phyloP scores from a whole-genome alignment of 2,888 invertebrate species.

The Hesperia comma region DNA sequence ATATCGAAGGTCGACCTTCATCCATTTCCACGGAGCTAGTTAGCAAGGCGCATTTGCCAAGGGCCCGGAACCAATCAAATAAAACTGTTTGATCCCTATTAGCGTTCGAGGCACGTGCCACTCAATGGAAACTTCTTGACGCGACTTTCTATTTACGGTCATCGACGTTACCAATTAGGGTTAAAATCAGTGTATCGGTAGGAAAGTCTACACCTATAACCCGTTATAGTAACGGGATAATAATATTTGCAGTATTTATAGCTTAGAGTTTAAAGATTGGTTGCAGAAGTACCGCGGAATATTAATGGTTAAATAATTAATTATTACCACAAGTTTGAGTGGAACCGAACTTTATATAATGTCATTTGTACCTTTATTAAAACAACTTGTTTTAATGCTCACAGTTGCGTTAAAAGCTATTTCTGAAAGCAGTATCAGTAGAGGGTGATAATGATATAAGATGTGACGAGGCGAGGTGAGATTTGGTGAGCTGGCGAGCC shows the following conservation, averaged over 20 bases:
- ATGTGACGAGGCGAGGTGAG: no score
- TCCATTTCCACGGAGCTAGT: not conserved
- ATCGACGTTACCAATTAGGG: conserved; percentile 29
- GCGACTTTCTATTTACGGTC: conserved; percentile 30
- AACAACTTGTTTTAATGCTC: no score
- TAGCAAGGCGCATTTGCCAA: conserved; percentile 5
- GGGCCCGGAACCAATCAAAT: conserved; percentile 21
- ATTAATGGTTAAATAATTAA: no score
- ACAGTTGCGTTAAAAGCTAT: no score
- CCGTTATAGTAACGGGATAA: not conserved
- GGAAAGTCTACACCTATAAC: not conserved
- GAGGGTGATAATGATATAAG: no score
- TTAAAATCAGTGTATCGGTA: conserved; percentile 12
- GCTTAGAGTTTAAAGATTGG: no score
- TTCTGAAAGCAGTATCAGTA: no score
- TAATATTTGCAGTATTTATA: not conserved
- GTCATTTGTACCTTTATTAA: no score
- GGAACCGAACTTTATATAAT: no score
- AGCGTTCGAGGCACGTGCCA: conserved; percentile 29
- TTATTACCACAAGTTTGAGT: no score
- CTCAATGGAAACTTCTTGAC: conserved; percentile 24
- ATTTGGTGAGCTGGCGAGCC: no score
- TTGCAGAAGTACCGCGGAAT: no score
- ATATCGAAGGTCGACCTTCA: not conserved
- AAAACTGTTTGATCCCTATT: conserved; percentile 25